A percentile compares a stretch with the other conserved stretches of the same genome.
Conservation (phyloP, 1,140 invertebrate genomes). For the Mamestra configurata region DNA sequence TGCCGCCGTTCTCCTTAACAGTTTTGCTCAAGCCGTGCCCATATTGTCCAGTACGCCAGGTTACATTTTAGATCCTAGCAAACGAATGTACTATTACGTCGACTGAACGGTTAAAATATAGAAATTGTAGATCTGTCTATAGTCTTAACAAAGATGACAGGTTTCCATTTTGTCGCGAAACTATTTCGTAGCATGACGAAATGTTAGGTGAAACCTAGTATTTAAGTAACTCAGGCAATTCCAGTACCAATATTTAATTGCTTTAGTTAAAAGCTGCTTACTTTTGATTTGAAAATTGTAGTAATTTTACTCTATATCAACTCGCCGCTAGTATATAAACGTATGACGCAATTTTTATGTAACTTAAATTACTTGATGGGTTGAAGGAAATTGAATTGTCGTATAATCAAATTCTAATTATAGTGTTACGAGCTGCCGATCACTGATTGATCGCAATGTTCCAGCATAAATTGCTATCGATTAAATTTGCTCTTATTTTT, state of each 20-base stretch:
- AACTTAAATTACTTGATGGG: conserved; percentile 19
- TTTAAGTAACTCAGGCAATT: background rate
- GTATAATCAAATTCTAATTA: conserved; percentile 21
- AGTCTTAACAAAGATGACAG: conserved; percentile 5
- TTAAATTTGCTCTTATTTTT: background rate
- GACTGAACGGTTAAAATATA: conserved; percentile 62
- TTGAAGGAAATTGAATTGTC: conserved; percentile 27
- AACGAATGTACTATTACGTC: conserved; percentile 84
- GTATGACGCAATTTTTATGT: conserved; percentile 24
- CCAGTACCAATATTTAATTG: background rate
- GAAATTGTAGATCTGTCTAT: background rate
- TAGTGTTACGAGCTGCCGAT: background rate
- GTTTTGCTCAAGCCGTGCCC: conserved; percentile 73
- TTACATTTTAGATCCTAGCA: conserved; percentile 82
- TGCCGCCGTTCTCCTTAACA: conserved; percentile 71
- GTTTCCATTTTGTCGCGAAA: background rate
- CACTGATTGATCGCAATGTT: background rate
- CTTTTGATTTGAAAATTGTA: conserved; percentile 15
- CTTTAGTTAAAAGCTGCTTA: background rate
- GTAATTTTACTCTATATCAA: background rate
- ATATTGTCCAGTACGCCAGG: conserved; percentile 73
- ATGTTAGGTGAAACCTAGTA: conserved; percentile 8
- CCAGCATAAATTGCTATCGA: background rate
- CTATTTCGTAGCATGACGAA: background rate
- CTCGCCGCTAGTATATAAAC: background rate